Conservation (phyloP, 2,888 invertebrate species). For the Drosophila nr. perissopoda region DNA sequence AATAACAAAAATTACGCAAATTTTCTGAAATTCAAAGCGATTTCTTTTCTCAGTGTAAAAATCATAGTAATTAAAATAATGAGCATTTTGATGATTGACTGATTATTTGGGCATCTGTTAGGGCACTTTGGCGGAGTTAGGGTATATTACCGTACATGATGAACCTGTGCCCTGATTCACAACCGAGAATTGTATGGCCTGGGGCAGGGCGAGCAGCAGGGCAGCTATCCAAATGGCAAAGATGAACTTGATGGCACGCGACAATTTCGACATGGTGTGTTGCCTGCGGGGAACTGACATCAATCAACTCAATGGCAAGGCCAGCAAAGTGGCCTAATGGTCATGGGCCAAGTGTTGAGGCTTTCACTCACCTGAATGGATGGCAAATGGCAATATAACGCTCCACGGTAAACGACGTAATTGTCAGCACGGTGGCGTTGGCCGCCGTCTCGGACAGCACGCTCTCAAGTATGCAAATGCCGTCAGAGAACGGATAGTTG, state of each 20-base stretch:
- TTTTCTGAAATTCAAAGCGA: background rate
- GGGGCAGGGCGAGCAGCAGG: conserved; percentile 90
- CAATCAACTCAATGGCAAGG: conserved; percentile 43
- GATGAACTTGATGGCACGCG: conserved; percentile 93
- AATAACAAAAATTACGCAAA: background rate
- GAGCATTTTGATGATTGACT: background rate
- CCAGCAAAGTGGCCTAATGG: background rate
- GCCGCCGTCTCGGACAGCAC: conserved; percentile 93
- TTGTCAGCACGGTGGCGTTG: conserved; percentile 93
- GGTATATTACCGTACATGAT: conserved; percentile 80
- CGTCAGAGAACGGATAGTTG: conserved; percentile 91
- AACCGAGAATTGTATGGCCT: conserved; percentile 86
- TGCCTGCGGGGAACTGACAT: conserved; percentile 72
- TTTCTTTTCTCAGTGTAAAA: background rate
- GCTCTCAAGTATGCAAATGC: conserved; percentile 90
- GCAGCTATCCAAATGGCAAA: conserved; percentile 92
- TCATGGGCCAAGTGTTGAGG: no score
- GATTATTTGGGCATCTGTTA: background rate
- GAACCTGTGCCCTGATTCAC: conserved; percentile 74
- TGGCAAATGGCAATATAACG: conserved; percentile 94
- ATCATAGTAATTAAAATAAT: background rate
- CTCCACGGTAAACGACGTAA: conserved; percentile 95
- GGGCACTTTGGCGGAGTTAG: background rate
- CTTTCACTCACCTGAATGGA: conserved; percentile 87
- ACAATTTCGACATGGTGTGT: conserved; percentile 94